phyloP scores from a whole-genome alignment of 2,888 invertebrate species.

The Folsomia manolachei region DNA sequence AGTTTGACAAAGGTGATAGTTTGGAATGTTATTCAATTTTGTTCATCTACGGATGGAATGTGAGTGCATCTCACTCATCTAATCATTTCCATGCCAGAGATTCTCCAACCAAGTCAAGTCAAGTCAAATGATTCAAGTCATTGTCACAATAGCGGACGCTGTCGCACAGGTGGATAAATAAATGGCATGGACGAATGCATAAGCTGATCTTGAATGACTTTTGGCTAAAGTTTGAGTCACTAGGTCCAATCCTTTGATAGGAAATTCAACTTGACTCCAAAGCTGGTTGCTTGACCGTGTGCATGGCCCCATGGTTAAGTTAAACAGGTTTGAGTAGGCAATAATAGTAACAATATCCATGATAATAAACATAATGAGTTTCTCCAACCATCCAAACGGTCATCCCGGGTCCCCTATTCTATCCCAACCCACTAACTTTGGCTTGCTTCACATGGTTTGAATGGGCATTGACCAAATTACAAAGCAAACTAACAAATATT shows the following conservation, averaged over 20 bases:
- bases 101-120: no score
- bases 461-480: no score
- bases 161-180: not conserved
- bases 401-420: no score
- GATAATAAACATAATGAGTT: slow-evolving; percentile 10
- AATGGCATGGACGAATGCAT: not conserved
- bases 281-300: no score
- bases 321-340: slow-evolving; percentile 9
- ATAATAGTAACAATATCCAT: not conserved
- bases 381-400: not conserved
- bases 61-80: no score
- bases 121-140: no score
- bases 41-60: not conserved
- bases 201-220: not conserved
- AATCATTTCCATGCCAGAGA: no score
- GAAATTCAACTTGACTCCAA: no score
- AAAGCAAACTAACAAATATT: no score
- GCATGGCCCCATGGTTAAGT: not conserved
- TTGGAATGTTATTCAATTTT: not conserved
- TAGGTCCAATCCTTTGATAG: not conserved
- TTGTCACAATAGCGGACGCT: no score
- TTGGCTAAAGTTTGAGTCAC: not conserved
- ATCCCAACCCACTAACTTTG: not conserved
- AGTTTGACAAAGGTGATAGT: not conserved
- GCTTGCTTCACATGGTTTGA: no score